Evolutionary conservation across 2,797 vertebrate species (phyloP).

Genomic region (Peromyscus aztecus): DNA sequence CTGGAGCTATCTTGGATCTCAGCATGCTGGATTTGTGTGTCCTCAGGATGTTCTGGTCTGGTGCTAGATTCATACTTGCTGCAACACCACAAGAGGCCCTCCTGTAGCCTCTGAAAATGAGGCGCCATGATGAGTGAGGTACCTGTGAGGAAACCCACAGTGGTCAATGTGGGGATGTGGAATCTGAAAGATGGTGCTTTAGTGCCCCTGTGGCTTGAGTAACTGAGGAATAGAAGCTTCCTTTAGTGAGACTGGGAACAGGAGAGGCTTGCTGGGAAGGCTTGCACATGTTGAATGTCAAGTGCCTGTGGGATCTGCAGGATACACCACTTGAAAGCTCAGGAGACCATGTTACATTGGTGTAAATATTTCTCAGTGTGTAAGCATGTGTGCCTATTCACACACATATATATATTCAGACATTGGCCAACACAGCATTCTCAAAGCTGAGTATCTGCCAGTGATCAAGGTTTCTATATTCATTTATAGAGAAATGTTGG

Average conservation of each 20-base stretch:
- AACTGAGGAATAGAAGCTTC: background rate
- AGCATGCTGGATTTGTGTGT: background rate
- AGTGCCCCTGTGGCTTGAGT: background rate
- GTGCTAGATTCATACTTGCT: background rate
- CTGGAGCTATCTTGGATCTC: background rate
- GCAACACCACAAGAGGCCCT: background rate
- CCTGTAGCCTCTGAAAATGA: constrained; percentile 26
- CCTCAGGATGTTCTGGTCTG: background rate
- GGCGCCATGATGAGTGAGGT: background rate
- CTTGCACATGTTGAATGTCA: background rate
- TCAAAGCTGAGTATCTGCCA: background rate
- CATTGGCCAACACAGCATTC: background rate
- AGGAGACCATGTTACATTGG: background rate
- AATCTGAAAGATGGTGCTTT: constrained; percentile 26
- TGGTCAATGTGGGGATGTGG: background rate
- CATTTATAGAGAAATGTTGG: background rate
- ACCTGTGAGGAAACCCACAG: background rate
- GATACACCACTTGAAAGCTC: background rate
- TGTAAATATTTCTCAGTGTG: constrained; percentile 15
- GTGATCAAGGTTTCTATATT: background rate
- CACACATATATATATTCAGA: background rate
- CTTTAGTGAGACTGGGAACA: background rate
- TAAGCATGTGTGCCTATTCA: background rate
- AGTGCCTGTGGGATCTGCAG: background rate
- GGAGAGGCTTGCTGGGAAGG: background rate